A percentile compares a stretch with the other conserved stretches of the same genome.
Conservation (phyloP, 2,888 invertebrate genomes). For the Cosmia trapezina region DNA sequence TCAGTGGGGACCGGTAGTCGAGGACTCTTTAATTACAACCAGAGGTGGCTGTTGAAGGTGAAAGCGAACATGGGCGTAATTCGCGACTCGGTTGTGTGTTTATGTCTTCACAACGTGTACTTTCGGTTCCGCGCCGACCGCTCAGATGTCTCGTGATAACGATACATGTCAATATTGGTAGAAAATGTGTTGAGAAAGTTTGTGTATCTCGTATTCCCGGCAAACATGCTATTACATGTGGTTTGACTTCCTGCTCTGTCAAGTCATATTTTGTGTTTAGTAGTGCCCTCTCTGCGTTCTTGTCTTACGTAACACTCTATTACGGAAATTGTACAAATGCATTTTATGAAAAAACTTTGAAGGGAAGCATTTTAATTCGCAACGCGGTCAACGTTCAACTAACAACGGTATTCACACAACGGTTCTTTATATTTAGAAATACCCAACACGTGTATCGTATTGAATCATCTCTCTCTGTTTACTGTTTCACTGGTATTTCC, state of each 20-base stretch:
- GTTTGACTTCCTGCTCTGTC: conserved; percentile 34
- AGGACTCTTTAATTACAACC: conserved; percentile 72
- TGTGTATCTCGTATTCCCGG: conserved; percentile 49
- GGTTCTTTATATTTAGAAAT: conserved; percentile 86
- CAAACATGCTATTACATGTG: conserved; percentile 34
- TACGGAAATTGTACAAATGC: conserved; percentile 72
- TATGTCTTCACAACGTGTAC: conserved; percentile 70
- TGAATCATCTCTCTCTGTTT: conserved; percentile 83
- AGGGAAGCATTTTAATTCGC: conserved; percentile 76
- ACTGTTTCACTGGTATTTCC: conserved; percentile 77
- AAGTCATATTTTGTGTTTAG: conserved; percentile 26
- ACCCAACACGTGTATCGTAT: conserved; percentile 81
- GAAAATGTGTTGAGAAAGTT: conserved; percentile 75
- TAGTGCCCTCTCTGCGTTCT: conserved; percentile 6
- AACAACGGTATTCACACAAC: conserved; percentile 83
- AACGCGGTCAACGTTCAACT: conserved; percentile 81
- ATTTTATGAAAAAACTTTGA: conserved; percentile 70
- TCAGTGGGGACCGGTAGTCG: conserved; percentile 62
- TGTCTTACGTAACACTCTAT: conserved; percentile 37
- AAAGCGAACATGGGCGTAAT: conserved; percentile 78
- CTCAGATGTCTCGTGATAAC: conserved; percentile 69
- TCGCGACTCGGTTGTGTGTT: conserved; percentile 69
- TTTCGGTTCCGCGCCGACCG: conserved; percentile 71
- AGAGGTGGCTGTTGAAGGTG: conserved; percentile 75
- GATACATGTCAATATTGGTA: conserved; percentile 78